A percentile compares a stretch with the other conserved stretches of the same genome.
phyloP scores from a whole-genome alignment of 1,140 invertebrate species.

The Hyposmocoma kahamanoa region DNA sequence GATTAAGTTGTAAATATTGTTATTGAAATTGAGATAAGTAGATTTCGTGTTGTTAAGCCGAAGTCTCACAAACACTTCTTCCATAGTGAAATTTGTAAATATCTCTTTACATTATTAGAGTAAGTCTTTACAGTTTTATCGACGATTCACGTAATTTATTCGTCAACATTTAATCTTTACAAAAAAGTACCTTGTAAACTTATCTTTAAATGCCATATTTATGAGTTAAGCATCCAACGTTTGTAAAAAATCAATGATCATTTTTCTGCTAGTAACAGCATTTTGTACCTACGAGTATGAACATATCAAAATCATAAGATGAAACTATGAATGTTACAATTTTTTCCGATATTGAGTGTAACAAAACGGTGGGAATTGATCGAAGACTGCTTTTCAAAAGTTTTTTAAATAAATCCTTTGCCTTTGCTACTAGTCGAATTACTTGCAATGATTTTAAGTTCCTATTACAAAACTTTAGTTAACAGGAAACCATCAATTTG shows the following conservation, averaged over 20 bases:
- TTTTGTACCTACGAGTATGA: constrained; percentile 25
- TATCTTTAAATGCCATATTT: constrained; percentile 71
- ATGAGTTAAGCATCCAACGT: constrained; percentile 45
- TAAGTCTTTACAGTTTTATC: constrained; percentile 57
- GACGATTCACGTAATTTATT: constrained; percentile 65
- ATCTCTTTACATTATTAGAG: constrained; percentile 53
- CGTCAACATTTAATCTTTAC: constrained; percentile 67
- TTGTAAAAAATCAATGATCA: constrained; percentile 23
- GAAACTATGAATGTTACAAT: constrained; percentile 17
- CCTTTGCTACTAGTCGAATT: background rate
- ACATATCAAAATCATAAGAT: constrained; percentile 35
- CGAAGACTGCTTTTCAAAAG: constrained; percentile 60
- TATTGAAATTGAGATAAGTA: constrained; percentile 52
- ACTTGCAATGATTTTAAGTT: constrained; percentile 25
- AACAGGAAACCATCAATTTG: constrained; percentile 5
- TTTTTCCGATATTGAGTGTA: constrained; percentile 26
- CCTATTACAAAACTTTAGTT: constrained; percentile 25
- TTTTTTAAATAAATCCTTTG: constrained; percentile 17
- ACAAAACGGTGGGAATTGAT: constrained; percentile 62
- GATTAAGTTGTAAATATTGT: constrained; percentile 69
- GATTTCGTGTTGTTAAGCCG: constrained; percentile 42
- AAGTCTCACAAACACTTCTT: constrained; percentile 59
- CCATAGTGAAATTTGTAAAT: constrained; percentile 73
- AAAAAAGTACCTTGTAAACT: constrained; percentile 61
- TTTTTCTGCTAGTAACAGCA: constrained; percentile 12